These are phyloP conservation scores for Atethmia centrago DNA, from an alignment of 2,888 invertebrate genomes.

Conservation along the genomic window DNA sequence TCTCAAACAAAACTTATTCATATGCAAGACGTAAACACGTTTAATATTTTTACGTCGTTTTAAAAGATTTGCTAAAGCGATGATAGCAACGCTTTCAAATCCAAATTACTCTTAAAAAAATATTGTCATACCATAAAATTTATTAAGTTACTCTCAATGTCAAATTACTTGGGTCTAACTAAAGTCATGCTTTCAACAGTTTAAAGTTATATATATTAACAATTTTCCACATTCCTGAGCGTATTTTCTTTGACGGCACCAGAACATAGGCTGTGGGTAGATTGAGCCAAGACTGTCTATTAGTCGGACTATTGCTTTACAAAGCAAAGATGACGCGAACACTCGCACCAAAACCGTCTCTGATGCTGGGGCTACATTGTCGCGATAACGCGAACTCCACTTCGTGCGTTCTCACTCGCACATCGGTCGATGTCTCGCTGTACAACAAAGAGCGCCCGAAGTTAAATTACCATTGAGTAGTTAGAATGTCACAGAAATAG, in stretches of 20 bases:
- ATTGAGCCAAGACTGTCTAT: background rate
- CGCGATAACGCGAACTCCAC: too few species aligned
- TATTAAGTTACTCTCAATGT: too few species aligned
- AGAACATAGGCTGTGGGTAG: background rate
- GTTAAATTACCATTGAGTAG: background rate
- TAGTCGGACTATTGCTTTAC: background rate
- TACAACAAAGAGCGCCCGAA: too few species aligned
- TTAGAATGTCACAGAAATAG: background rate
- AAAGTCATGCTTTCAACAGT: background rate
- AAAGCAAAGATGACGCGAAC: too few species aligned
- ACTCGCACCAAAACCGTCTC: background rate
- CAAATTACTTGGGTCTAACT: constrained; percentile 24
- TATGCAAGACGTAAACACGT: background rate
- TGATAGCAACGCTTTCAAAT: background rate
- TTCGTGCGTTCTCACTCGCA: too few species aligned
- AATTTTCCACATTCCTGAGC: background rate
- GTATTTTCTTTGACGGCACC: background rate
- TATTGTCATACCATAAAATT: too few species aligned
- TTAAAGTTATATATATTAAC: constrained; percentile 21
- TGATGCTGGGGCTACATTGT: too few species aligned
- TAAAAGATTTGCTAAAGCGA: too few species aligned
- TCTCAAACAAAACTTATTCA: background rate
- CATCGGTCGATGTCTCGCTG: too few species aligned
- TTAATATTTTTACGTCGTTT: too few species aligned
- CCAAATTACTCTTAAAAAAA: too few species aligned